A percentile compares a stretch with the other conserved stretches of the same genome.
These are phyloP conservation scores for Tuberolachnus salignus DNA, from an alignment of 2,888 invertebrate species.

Conservation along the genomic window DNA sequence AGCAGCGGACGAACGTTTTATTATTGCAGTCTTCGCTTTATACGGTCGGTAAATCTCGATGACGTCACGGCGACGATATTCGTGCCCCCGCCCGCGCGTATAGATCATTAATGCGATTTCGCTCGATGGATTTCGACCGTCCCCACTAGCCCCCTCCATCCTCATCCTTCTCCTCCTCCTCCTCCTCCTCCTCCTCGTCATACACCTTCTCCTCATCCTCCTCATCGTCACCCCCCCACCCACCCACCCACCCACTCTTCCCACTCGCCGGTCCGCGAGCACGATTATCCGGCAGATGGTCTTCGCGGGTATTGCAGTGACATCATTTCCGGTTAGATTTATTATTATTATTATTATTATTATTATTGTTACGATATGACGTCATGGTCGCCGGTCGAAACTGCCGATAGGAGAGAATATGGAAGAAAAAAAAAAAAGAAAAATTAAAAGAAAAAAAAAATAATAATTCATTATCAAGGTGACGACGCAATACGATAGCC, in stretches of 20 bases:
- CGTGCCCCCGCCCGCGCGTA: background rate
- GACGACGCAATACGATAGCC: background rate
- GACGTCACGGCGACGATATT: background rate
- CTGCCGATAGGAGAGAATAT: background rate
- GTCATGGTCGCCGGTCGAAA: constrained; percentile 11
- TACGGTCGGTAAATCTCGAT: no score
- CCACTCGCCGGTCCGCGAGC: background rate
- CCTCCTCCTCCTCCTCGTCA: no score
- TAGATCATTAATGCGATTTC: constrained; percentile 4
- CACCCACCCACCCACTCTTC: background rate
- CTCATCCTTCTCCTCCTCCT: rapidly evolving
- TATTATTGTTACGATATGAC: constrained; percentile 10
- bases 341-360: background rate
- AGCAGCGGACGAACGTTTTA: no score
- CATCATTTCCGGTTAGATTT: constrained; percentile 15
- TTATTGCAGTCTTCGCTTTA: no score
- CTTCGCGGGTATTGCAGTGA: constrained; percentile 8
- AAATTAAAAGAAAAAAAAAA: no score
- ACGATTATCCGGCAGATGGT: background rate
- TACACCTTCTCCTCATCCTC: background rate
- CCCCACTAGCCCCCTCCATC: no score
- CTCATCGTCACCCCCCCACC: background rate
- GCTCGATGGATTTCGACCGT: no score
- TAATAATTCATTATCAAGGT: no score
- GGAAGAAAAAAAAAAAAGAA: no score